phyloP scores from a whole-genome alignment of 2,113 vertebrate genomes.

The Lampris incognitus region DNA sequence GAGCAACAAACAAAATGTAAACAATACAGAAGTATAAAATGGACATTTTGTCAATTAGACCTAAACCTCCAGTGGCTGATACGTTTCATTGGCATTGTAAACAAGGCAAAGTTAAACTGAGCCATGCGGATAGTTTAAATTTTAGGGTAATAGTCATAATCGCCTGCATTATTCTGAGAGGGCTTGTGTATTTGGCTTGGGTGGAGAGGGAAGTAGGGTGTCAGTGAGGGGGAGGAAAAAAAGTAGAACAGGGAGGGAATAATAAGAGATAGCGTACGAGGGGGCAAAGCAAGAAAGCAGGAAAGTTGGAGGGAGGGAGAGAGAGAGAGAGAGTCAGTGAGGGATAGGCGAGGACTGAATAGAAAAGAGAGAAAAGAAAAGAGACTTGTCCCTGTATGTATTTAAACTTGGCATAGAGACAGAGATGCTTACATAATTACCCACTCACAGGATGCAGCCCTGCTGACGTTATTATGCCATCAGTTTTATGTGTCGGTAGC shows the following conservation, averaged over 20 bases:
- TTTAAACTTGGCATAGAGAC: neutral
- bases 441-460: slow-evolving; percentile 8
- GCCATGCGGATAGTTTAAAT: neutral
- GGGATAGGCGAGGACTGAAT: neutral
- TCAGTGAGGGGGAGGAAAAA: neutral
- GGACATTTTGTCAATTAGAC: neutral
- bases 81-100: no score
- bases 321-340: neutral
- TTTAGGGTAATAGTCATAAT: neutral
- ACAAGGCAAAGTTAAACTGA: neutral
- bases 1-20: neutral
- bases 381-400: neutral
- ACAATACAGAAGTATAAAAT: neutral
- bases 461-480: slow-evolving; percentile 46
- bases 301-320: neutral
- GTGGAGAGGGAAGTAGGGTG: neutral
- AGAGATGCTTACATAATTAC: slow-evolving; percentile 3
- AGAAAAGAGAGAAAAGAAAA: neutral
- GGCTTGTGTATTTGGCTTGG: neutral
- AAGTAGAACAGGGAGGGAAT: neutral
- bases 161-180: neutral
- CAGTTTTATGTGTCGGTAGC: slow-evolving; percentile 33
- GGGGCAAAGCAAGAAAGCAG: neutral
- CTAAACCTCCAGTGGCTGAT: neutral
- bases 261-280: no score